Base-by-base conservation (phyloP, 2,797 vertebrate genomes). In the Artibeus jamaicensis region DNA sequence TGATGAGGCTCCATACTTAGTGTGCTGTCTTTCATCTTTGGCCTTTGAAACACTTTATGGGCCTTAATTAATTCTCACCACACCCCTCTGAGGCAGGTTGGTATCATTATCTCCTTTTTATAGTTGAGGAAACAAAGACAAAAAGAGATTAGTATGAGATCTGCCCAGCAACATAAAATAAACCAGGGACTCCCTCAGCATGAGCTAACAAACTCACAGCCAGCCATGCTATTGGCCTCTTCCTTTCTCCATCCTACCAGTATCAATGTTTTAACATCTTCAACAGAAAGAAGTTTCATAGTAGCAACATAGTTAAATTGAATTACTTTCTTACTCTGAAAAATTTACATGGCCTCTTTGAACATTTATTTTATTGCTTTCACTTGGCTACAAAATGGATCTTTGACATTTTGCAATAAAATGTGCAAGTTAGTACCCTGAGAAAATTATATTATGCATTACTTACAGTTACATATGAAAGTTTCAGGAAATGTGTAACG, bases 1-100 rank as follows among this genome's bases (percentile, higher is more conserved):
- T 29, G 50, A 62, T 77, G 48, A 93, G 48, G 46, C 34, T 86
- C 94, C 89, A 39, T 82, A 86, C 65, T 94, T 93, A 50, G 39
- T 42, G 68, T 44, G 44, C 2, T n/a, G 12, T 93, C 94, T 96
- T 96, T 97, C 91, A 96, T 93, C 79, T 84, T 86, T 21, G 74
- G 67, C 73, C 79, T 93, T 95, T 37, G 3, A 95, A 97, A 96
- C 84, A 5, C 42, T 89, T 96, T 91, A 96, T 44, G 19, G 83
- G 44, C 16, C 32, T 96, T 95, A 97, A 89, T 97, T 96, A 95
- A 92, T 96, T 96, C 73, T 88, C 44, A 89, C 94, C 89, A 95
- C 84, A 86, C 73, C 84, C 21, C 83, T 94, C 85, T 68, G 42
- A 94, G 67, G 90, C 88, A 87, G 53, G 65, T 74, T 91, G 65